Evolutionary conservation across 1,140 invertebrate genomes (phyloP).

Genomic region (Pinna nobilis): DNA sequence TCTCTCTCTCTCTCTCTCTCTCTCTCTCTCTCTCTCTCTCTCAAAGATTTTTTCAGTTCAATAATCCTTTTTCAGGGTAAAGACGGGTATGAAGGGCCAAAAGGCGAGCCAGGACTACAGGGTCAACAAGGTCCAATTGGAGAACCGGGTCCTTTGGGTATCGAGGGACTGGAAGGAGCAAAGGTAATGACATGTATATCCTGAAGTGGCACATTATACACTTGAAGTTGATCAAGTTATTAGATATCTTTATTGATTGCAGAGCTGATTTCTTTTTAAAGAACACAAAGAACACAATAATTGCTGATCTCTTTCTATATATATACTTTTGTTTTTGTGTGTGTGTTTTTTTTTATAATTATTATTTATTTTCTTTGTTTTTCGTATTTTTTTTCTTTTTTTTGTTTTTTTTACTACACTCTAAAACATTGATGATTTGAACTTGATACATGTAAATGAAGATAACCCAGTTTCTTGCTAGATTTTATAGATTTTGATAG

Average conservation of each 20-base stretch:
- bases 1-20: not conserved
- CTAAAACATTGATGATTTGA: not conserved
- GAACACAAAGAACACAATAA: no score
- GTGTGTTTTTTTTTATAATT: no score
- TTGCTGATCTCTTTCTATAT: no score
- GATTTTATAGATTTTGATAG: not conserved
- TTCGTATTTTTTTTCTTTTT: no score
- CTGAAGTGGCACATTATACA: no score
- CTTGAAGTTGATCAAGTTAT: no score
- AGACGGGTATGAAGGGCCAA: constrained; percentile 84
- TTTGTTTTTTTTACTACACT: no score
- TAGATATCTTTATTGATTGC: no score
- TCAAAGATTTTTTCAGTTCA: constrained; percentile 52
- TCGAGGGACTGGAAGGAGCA: constrained; percentile 89
- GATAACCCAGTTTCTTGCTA: no score
- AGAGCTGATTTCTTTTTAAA: no score
- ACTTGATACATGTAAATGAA: not conserved
- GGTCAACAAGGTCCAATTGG: constrained; percentile 85
- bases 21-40: not conserved
- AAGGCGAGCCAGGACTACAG: constrained; percentile 84
- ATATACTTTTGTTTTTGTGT: no score
- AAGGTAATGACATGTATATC: constrained; percentile 51
- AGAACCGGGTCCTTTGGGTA: constrained; percentile 80
- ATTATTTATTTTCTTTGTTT: no score
- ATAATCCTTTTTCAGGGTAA: constrained; percentile 54